Evolutionary conservation across 64 coral and sea anemone genomes (phyloP).

Genomic region (Montipora efflorescens): DNA sequence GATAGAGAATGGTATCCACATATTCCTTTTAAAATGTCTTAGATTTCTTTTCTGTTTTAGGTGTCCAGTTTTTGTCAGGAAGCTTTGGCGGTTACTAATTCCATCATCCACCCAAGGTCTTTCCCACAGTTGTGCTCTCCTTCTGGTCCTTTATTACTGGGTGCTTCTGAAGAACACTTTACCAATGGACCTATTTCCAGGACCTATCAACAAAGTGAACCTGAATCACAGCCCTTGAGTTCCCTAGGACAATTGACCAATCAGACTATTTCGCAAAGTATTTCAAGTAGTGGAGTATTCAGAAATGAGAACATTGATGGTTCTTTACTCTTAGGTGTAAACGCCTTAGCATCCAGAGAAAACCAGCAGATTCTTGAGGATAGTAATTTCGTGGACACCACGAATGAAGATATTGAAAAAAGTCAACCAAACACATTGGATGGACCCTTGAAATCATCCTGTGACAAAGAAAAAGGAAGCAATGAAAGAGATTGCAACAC

Average conservation of each 20-base stretch:
- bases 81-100: conserved; percentile 30
- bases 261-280: neutral
- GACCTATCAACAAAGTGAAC: neutral
- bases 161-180: neutral
- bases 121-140: conserved; percentile 37
- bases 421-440: neutral
- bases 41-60: neutral
- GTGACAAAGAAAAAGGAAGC: neutral
- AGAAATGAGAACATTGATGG: neutral
- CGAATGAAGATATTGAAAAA: neutral
- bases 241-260: neutral
- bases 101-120: conserved; percentile 37
- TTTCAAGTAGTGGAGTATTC: neutral
- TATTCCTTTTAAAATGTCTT: too few species aligned
- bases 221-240: neutral
- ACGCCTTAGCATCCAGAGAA: neutral
- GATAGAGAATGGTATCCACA: too few species aligned
- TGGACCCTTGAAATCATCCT: neutral
- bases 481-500: neutral
- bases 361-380: neutral
- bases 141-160: neutral
- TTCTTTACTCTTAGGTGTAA: neutral
- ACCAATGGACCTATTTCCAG: neutral
- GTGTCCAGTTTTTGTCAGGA: conserved; percentile 39
- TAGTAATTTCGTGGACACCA: neutral